These are phyloP conservation scores for Priocnemis perturbator DNA, from an alignment of 2,888 invertebrate genomes.

Conservation along the genomic window DNA sequence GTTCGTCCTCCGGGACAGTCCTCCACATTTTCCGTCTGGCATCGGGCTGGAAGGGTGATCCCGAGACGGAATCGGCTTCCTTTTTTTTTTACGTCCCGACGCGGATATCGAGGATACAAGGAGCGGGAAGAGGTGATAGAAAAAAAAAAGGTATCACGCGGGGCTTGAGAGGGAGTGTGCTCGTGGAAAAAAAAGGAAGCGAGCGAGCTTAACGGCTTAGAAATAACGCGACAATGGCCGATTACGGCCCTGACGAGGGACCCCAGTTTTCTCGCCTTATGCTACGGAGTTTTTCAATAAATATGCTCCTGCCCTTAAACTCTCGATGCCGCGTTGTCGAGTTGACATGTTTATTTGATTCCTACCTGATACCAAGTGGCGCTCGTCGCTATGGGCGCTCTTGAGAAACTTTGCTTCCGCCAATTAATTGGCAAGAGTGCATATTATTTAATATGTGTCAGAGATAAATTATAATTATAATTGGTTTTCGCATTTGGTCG, in stretches of 20 bases:
- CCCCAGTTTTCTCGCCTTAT: constrained; percentile 10
- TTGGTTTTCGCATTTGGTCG: no score
- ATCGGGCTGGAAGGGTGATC: background rate
- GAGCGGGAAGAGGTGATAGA: background rate
- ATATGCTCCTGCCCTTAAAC: constrained; percentile 47
- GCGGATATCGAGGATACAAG: background rate
- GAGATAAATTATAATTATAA: no score
- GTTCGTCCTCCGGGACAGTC: no score
- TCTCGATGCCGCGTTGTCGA: constrained; percentile 28
- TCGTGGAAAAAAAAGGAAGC: constrained; percentile 1
- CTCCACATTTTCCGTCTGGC: no score
- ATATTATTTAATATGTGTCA: no score
- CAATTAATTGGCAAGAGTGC: no score
- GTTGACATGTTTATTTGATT: constrained; percentile 53
- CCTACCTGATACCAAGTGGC: constrained; percentile 16
- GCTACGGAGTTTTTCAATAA: constrained; percentile 41
- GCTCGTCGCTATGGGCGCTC: background rate
- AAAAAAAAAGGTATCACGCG: background rate
- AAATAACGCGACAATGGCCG: constrained; percentile 61
- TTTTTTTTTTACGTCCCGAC: background rate
- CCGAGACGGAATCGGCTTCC: background rate
- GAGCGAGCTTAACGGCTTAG: constrained; percentile 57
- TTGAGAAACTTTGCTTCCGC: no score
- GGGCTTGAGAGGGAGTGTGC: background rate
- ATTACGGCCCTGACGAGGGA: constrained; percentile 37